Evolutionary conservation across 2,888 invertebrate genomes (phyloP), one percentile per base, ranked within the genome.

Genomic region (Junonia oenone): DNA sequence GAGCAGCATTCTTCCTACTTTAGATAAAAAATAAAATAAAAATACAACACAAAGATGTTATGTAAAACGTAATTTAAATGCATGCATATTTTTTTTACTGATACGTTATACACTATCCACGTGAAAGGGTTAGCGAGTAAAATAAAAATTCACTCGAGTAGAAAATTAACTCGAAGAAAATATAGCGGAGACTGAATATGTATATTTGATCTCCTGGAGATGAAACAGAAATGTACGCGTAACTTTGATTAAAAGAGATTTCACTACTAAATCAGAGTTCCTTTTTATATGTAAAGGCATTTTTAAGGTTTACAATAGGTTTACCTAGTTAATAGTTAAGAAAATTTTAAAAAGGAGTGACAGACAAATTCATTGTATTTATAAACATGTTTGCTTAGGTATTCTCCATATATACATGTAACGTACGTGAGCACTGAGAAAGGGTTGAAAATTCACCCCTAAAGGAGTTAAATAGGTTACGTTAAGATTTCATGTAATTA

Each of bases 51-150:
- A 38, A 17, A 11, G 38, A 17, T 19, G 17, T 38, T 11, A 38
- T 17, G 11, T 26, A 49, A 27, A 40, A 27, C 4, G 14, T 22
- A 40, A 50, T 40, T 50, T 50, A 40, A 29, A 40, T 38, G 38
- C 26, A 49, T 37, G 15, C 19, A 17, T 5, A 38, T 40, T 29
- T 31, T 47, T 47, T 29, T 49, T 49, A 37, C 37, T 11, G 6
- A 29, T 17, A 15, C 22, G 6, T 13, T n/a, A n/a, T 22, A 9
- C 0, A 37, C 14, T 38, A 15, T 40, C 22, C 22, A 22, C 27
- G 19, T 27, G 29, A 40, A 29, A 17, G 27, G 26, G 40, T 29
- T n/a, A 29, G 40, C 11, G 38, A 40, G 35, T 22, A 22, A 26
- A 45, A 38, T 26, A 37, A 22, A 49, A 49, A 45, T 14, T 19